Percentiles rank a stretch among this genome's conserved stretches.
Evolutionary conservation across 2,113 vertebrate species (phyloP).

Genomic region (Nestor notabilis): DNA sequence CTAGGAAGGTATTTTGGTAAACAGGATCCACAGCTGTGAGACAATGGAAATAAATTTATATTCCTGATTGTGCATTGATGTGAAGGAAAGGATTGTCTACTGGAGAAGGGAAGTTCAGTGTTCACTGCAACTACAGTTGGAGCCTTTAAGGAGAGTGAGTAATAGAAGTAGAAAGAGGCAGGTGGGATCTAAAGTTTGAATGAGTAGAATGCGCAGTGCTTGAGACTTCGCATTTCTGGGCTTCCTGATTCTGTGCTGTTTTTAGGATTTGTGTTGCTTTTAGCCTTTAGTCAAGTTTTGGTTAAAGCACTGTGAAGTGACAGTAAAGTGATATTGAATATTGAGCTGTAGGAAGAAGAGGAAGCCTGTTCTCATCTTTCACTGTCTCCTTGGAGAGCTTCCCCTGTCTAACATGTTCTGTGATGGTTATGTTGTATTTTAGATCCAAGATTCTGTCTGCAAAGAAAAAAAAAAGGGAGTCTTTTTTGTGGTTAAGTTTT

Average conservation of each 20-base stretch:
- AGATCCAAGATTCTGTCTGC: slow-evolving; percentile 1
- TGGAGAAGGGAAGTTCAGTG: not conserved
- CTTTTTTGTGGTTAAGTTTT: not conserved
- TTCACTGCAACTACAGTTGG: not conserved
- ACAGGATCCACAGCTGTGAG: not conserved
- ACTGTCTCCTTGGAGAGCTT: not conserved
- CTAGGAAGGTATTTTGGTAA: not conserved
- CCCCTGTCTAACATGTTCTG: not conserved
- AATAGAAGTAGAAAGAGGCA: not conserved
- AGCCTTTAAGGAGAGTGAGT: not conserved
- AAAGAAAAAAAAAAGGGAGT: not conserved
- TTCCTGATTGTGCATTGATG: not conserved
- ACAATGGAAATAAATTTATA: not conserved
- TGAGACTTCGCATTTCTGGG: not conserved
- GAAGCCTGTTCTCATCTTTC: not conserved
- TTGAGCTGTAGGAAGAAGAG: not conserved
- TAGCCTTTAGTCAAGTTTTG: slow-evolving; percentile 1
- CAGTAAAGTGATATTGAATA: not conserved
- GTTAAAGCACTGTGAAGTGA: not conserved
- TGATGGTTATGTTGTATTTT: not conserved
- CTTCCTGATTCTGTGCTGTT: not conserved
- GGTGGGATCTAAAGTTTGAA: not conserved
- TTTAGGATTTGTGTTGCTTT: not conserved
- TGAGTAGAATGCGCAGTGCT: not conserved
- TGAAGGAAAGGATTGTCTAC: not conserved